Evolutionary conservation across 2,888 invertebrate species (phyloP).

Genomic region (Strigamia crassipes): DNA sequence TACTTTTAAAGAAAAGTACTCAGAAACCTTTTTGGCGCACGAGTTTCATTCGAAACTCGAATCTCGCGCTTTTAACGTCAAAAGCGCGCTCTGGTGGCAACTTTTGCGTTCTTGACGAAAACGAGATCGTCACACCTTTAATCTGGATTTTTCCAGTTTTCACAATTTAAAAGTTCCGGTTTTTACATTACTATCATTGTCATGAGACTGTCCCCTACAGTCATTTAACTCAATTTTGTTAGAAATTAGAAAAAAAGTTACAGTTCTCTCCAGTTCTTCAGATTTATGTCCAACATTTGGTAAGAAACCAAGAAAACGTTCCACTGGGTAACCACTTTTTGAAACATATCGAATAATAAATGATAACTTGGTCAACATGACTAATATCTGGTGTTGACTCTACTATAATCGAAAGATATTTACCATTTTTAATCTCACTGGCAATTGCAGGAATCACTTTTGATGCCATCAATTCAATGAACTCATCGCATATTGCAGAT

Average conservation of each 20-base stretch:
- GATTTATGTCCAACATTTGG: constrained; percentile 52
- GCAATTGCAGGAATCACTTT: constrained; percentile 53
- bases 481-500: constrained; percentile 29
- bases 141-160: too few species aligned
- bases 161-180: too few species aligned
- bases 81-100: too few species aligned
- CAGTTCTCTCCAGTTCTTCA: constrained; percentile 53
- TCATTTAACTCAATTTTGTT: constrained; percentile 52
- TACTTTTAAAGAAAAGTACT: too few species aligned
- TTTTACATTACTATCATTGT: constrained; percentile 56
- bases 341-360: constrained; percentile 55
- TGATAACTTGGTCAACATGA: constrained; percentile 55
- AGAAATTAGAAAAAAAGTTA: neutral
- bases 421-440: constrained; percentile 54
- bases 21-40: too few species aligned
- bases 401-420: constrained; percentile 52
- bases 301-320: too few species aligned
- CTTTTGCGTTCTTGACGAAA: too few species aligned
- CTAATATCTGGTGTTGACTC: constrained; percentile 55
- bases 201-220: constrained; percentile 54
- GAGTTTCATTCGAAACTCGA: too few species aligned
- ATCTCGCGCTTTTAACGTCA: too few species aligned
- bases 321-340: constrained; percentile 47
- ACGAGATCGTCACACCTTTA: too few species aligned
- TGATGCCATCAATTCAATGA: constrained; percentile 55